Evolutionary conservation across 2,113 vertebrate genomes (phyloP), one percentile per base, ranked within the genome.

Genomic region (Sisor rabdophorus): DNA sequence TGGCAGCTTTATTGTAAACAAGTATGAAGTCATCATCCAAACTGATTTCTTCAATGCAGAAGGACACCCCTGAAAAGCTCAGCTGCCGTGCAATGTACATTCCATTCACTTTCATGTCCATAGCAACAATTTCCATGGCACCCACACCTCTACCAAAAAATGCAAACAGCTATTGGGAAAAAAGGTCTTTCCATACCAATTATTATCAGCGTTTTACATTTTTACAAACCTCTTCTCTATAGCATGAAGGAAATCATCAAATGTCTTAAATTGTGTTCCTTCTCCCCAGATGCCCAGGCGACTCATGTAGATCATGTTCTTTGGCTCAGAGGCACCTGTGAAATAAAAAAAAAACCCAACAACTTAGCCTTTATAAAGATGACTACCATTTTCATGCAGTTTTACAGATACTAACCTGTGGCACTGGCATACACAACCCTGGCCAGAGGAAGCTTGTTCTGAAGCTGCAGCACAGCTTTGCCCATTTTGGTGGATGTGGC

Each of bases 261-360:
- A 99, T 0, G 91, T 85, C 69, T 91, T 91, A 89, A 99, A 99
- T 5, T 96, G 95, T 0, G 97, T 99, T 73, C 96, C 96, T 53
- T 97, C 93, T 1, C 97, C 97, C 97, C 97, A 99, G 80, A 99
- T 99, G 30, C 97, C 97, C 89, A 99, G 91, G 75, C 96, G 96
- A 89, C 95, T 98, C 97, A 98, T 99, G 86, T 99, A 99, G 84
- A 98, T 98, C 97, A 99, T 99, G 91, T 99, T 99, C 88, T 98
- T 96, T 90, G 97, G 97, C 92, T 99, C 97, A 5, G 97, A 99
- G 85, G 97, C 97, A 90, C 97, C 97, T 99, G 85, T 50, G 44
- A 22, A 48, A 73, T 17, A 75, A 17, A 15, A 48, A 24, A 26
- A 12, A 36, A 36, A 36, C 32, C 24, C n/a, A n/a, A n/a, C n/a